These are phyloP conservation scores for Drosophila carrolli DNA, from an alignment of 1,140 invertebrate genomes.

Conservation along the genomic window DNA sequence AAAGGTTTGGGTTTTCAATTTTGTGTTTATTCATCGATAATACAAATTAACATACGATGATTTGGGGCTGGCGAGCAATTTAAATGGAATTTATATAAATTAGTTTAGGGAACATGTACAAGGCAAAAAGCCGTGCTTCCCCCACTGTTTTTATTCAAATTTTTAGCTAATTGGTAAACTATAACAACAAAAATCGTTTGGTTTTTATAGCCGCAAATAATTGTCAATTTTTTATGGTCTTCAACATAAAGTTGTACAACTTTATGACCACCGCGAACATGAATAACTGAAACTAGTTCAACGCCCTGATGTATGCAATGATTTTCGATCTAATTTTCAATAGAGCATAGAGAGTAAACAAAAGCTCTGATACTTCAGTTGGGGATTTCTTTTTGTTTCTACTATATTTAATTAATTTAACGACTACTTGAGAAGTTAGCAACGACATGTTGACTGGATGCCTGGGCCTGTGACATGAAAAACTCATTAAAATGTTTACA, in stretches of 20 bases:
- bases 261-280: constrained; percentile 26
- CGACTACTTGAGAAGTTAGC: constrained; percentile 84
- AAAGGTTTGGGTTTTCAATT: constrained; percentile 21
- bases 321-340: constrained; percentile 5
- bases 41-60: constrained; percentile 52
- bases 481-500: constrained; percentile 84
- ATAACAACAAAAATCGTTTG: constrained; percentile 67
- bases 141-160: constrained; percentile 25
- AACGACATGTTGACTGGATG: constrained; percentile 48
- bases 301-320: constrained; percentile 53
- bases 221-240: constrained; percentile 64
- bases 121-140: background rate
- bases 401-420: constrained; percentile 84
- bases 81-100: constrained; percentile 69
- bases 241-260: constrained; percentile 49
- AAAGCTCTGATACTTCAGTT: constrained; percentile 15
- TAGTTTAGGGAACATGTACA: constrained; percentile 41
- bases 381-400: constrained; percentile 32
- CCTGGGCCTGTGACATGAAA: constrained; percentile 71
- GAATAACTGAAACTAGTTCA: constrained; percentile 29
- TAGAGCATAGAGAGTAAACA: constrained; percentile 56
- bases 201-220: constrained; percentile 67
- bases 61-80: constrained; percentile 31
- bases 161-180: constrained; percentile 62
- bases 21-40: constrained; percentile 27